Evolutionary conservation across 1,140 invertebrate species (phyloP).

Genomic region (Portunus trituberculatus): DNA sequence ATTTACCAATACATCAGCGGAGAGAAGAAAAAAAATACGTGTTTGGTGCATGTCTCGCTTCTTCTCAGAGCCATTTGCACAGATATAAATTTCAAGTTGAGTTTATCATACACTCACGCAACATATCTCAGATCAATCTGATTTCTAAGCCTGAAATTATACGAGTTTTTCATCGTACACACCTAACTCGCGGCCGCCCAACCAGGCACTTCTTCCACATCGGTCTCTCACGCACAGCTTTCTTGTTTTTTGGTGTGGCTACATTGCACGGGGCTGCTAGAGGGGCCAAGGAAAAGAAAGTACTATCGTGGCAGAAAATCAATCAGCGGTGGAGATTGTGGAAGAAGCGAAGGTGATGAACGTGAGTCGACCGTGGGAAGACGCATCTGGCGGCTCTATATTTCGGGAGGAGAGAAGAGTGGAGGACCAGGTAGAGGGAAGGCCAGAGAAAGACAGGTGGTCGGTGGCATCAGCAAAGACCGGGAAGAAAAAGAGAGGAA

Average conservation of each 20-base stretch:
- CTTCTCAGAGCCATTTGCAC: not conserved
- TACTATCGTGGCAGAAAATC: conserved; percentile 21
- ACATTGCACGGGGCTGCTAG: not conserved
- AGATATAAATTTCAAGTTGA: not conserved
- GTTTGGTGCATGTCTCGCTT: not conserved
- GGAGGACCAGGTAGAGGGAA: conserved; percentile 16
- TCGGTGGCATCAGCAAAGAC: not conserved
- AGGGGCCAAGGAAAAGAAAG: not conserved
- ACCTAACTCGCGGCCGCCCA: not conserved
- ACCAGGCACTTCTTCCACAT: not conserved
- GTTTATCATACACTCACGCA: not conserved
- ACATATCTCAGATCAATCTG: not conserved
- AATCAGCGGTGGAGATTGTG: conserved; percentile 10
- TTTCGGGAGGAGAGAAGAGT: not conserved
- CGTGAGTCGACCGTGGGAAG: conserved; percentile 7
- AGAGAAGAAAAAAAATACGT: not conserved
- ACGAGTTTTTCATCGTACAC: not conserved
- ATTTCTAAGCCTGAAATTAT: not conserved
- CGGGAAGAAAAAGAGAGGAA: not conserved
- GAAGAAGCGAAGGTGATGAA: conserved; percentile 20
- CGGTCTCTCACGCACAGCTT: not conserved
- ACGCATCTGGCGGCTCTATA: not conserved
- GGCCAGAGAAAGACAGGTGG: conserved; percentile 34
- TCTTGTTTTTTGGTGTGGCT: not conserved
- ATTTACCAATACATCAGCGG: too few relatives aligned